Evolutionary conservation across 1,140 invertebrate species (phyloP).

Genomic region (Platyscapa corneri): DNA sequence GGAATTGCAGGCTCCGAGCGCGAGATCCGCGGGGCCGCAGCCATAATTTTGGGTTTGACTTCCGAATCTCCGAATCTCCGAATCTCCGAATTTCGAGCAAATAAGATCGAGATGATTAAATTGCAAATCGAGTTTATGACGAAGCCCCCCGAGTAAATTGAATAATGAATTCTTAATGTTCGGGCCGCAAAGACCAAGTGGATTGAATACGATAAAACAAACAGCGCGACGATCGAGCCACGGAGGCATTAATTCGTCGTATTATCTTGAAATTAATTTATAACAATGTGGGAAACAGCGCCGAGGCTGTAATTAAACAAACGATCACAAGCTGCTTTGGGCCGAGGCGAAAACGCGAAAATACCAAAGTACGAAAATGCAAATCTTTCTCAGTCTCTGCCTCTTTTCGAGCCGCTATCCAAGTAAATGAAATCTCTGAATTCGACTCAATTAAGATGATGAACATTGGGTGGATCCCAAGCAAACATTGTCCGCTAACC

Average conservation of each 20-base stretch:
- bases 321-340: neutral
- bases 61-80: no score
- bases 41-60: neutral
- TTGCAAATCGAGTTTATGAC: neutral
- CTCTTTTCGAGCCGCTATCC: constrained; percentile 35
- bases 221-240: neutral
- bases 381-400: constrained; percentile 34
- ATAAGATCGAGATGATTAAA: neutral
- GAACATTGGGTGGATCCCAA: constrained; percentile 65
- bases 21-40: no score
- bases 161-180: neutral
- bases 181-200: neutral
- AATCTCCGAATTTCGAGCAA: no score
- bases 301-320: neutral
- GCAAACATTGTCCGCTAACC: constrained; percentile 70
- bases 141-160: neutral
- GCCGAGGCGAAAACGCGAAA: constrained; percentile 32
- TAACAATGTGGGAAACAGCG: neutral
- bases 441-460: constrained; percentile 72
- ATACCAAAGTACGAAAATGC: no score
- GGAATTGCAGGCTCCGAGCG: neutral
- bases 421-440: constrained; percentile 60
- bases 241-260: neutral
- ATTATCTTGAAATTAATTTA: no score
- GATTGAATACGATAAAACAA: neutral